Conservation (phyloP, 2,888 invertebrate species). For the Tryphoninae sp. region DNA sequence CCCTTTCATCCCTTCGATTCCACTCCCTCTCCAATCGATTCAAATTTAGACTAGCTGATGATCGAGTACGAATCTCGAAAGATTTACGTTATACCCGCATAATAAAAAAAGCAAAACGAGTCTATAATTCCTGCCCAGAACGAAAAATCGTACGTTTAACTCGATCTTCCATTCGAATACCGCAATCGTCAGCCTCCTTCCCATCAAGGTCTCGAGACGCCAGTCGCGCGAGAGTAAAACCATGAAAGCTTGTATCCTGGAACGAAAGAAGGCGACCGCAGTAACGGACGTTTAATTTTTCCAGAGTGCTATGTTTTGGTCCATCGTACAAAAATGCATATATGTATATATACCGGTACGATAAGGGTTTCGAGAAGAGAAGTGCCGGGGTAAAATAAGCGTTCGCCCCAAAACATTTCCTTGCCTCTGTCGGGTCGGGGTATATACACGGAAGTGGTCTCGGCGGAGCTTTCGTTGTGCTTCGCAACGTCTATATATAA, state of each 20-base stretch:
- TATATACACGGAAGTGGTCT: conserved; percentile 50
- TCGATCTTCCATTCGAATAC: not conserved
- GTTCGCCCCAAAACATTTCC: conserved; percentile 48
- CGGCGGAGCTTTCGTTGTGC: conserved; percentile 36
- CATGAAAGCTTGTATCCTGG: conserved; percentile 28
- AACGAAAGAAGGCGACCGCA: conserved; percentile 17
- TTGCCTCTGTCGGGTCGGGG: not conserved
- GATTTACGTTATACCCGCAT: conserved; percentile 20
- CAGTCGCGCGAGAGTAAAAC: not conserved
- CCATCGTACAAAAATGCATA: conserved; percentile 16
- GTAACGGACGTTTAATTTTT: conserved; percentile 56
- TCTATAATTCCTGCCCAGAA: not conserved
- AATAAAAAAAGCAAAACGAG: not conserved
- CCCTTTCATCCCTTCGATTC: conserved; percentile 17
- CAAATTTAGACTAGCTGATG: conserved; percentile 28
- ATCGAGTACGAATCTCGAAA: conserved; percentile 64
- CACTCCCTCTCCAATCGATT: conserved; percentile 12
- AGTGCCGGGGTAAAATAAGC: conserved; percentile 41
- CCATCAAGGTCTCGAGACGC: not conserved
- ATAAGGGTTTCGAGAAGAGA: conserved; percentile 26
- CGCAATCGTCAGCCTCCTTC: not conserved
- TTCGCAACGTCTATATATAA: conserved; percentile 5
- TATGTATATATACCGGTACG: not conserved
- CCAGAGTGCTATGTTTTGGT: conserved; percentile 48
- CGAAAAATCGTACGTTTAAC: conserved; percentile 14